Percentiles rank a stretch among this genome's conserved stretches.
These are phyloP conservation scores for Orthonevra nobilis DNA, from an alignment of 2,888 invertebrate species.

Conservation along the genomic window DNA sequence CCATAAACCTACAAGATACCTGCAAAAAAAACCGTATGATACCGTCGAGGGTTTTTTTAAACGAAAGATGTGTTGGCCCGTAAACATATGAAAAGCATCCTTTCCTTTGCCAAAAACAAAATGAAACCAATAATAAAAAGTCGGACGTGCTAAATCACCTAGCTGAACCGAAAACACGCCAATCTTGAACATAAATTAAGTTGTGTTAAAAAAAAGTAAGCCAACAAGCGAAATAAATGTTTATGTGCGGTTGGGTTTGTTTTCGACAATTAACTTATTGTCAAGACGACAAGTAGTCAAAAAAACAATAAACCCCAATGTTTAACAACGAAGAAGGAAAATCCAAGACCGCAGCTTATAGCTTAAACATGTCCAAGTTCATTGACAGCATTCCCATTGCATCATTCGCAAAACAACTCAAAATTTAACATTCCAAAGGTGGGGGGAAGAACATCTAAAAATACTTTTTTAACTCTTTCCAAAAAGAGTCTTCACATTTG, in stretches of 20 bases:
- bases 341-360: not conserved
- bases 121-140: too few species aligned
- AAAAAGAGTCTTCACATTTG: not conserved
- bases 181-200: not conserved
- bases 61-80: too few species aligned
- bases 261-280: not conserved
- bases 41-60: too few species aligned
- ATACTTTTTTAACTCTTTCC: too few species aligned
- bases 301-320: too few species aligned
- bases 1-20: too few species aligned
- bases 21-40: too few species aligned
- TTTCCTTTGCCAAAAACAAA: too few species aligned
- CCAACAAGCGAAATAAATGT: not conserved
- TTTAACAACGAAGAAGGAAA: not conserved
- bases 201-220: too few species aligned
- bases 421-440: not conserved
- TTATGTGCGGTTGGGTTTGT: not conserved
- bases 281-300: too few species aligned
- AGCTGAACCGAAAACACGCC: not conserved
- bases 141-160: too few species aligned
- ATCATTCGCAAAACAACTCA: constrained; percentile 8
- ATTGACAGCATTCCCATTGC: constrained; percentile 11
- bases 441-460: not conserved
- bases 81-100: too few species aligned
- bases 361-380: not conserved